phyloP scores from a whole-genome alignment of 1,140 invertebrate genomes.

The Arion vulgaris region DNA sequence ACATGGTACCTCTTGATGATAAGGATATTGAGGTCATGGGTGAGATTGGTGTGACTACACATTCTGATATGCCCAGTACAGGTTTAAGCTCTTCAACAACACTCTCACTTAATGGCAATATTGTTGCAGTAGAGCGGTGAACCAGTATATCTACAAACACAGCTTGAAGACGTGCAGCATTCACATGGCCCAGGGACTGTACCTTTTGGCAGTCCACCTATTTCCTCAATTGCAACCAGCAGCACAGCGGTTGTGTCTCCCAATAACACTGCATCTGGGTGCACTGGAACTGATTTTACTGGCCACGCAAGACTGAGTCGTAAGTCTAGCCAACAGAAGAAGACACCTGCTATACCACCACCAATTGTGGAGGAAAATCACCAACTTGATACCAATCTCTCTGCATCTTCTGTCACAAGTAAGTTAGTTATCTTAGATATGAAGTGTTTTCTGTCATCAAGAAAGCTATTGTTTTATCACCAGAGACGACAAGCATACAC shows the following conservation, averaged over 20 bases:
- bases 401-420: no score
- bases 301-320: neutral
- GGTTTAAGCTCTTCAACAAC: neutral
- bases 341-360: neutral
- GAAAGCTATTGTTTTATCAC: no score
- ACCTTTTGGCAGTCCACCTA: neutral
- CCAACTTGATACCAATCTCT: neutral
- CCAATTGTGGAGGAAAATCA: neutral
- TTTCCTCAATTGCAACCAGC: neutral
- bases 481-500: no score
- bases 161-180: neutral
- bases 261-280: neutral
- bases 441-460: no score
- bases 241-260: neutral
- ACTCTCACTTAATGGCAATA: constrained; percentile 10
- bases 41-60: neutral
- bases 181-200: neutral
- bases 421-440: no score
- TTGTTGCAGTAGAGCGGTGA: constrained; percentile 17
- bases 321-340: neutral
- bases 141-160: neutral
- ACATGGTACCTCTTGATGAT: neutral
- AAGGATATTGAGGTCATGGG: neutral
- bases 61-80: neutral
- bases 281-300: neutral